Evolutionary conservation across 2,888 invertebrate species (phyloP).

Genomic region (Epsilonema sp.): DNA sequence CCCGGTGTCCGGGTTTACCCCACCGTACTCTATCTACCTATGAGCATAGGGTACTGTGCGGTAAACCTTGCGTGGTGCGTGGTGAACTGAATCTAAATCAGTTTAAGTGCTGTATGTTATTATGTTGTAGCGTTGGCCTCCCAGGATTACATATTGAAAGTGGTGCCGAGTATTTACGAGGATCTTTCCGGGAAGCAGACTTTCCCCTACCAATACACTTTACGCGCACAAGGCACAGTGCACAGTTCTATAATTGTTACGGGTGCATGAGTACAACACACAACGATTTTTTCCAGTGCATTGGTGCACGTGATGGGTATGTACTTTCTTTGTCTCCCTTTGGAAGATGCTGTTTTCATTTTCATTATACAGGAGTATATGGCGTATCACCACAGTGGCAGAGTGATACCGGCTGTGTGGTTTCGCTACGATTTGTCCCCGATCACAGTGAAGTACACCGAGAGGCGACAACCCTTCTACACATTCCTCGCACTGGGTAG

Average conservation of each 20-base stretch:
- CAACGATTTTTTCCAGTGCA: no score
- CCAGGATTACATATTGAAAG: slow-evolving; percentile 41
- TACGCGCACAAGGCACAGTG: slow-evolving; percentile 37
- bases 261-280: no score
- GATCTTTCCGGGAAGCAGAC: slow-evolving; percentile 28
- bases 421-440: slow-evolving; percentile 41
- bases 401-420: slow-evolving; percentile 40
- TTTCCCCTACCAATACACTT: slow-evolving; percentile 40
- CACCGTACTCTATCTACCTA: no score
- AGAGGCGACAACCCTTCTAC: slow-evolving; percentile 38
- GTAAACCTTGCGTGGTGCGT: no score
- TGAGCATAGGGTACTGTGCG: no score
- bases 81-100: no score
- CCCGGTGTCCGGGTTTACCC: no score
- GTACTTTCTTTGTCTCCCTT: not conserved
- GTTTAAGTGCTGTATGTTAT: no score
- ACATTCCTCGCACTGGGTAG: slow-evolving; percentile 39
- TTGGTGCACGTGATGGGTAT: no score
- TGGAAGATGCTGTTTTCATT: not conserved
- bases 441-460: slow-evolving; percentile 39
- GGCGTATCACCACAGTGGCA: slow-evolving; percentile 25
- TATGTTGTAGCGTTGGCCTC: slow-evolving; percentile 33
- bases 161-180: slow-evolving; percentile 39
- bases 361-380: slow-evolving; percentile 15
- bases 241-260: not conserved